Percentiles rank a stretch among this genome's conserved stretches.
Conservation (phyloP, 2,797 vertebrate genomes). For the Pantherophis vulpinus region DNA sequence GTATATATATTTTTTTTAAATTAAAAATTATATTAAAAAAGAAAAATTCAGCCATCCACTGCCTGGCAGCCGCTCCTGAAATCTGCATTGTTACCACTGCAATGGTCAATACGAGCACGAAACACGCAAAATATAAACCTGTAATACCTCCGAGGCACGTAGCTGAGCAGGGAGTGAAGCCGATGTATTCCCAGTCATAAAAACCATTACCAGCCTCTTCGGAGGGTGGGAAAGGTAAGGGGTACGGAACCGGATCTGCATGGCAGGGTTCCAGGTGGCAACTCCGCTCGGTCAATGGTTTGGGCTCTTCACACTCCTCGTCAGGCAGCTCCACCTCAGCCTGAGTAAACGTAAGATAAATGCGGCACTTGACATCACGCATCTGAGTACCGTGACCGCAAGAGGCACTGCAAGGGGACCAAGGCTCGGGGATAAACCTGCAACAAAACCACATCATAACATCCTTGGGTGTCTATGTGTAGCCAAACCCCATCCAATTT, state of each 20-base stretch:
- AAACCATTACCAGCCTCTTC: constrained; percentile 49
- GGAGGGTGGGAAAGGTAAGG: constrained; percentile 30
- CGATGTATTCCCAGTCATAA: constrained; percentile 86
- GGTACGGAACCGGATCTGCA: constrained; percentile 40
- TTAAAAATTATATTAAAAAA: too few relatives aligned
- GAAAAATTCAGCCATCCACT: too few relatives aligned
- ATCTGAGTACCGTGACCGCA: constrained; percentile 82
- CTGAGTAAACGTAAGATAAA: constrained; percentile 85
- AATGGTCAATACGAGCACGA: fast-evolving
- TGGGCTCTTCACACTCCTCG: constrained; percentile 81
- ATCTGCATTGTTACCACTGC: background rate
- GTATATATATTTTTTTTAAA: too few relatives aligned
- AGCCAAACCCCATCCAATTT: background rate
- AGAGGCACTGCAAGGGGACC: constrained; percentile 85
- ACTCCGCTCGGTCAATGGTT: constrained; percentile 68
- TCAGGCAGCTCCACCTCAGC: constrained; percentile 86
- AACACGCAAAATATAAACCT: background rate
- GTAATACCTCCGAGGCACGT: constrained; percentile 83
- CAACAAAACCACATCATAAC: constrained; percentile 3
- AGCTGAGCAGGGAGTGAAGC: constrained; percentile 84
- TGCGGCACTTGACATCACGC: constrained; percentile 81
- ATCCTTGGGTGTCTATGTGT: background rate
- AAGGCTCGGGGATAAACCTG: constrained; percentile 87
- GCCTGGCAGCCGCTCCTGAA: background rate
- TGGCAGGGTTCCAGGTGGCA: constrained; percentile 77